A percentile compares a stretch with the other conserved stretches of the same genome.
These are phyloP conservation scores for Dynastes grantii DNA, from an alignment of 2,888 invertebrate genomes.

Conservation along the genomic window DNA sequence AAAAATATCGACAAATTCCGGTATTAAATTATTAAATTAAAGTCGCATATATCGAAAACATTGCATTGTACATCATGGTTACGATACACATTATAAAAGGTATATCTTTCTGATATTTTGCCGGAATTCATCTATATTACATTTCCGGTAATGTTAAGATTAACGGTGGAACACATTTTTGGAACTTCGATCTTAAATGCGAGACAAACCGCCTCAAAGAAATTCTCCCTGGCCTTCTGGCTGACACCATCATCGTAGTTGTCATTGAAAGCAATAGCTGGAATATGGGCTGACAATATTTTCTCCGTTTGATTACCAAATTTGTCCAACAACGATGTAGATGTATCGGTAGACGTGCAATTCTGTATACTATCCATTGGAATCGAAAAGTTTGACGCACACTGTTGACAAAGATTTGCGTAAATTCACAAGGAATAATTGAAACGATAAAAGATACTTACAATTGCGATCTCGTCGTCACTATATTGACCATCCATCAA, in stretches of 20 bases:
- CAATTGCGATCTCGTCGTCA: constrained; percentile 12
- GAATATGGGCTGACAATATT: constrained; percentile 59
- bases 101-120: neutral
- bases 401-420: constrained; percentile 25
- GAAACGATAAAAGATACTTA: neutral
- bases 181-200: constrained; percentile 11
- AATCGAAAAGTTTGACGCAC: constrained; percentile 24
- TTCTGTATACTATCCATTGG: constrained; percentile 20
- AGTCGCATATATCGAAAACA: too few species aligned
- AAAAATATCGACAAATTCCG: too few species aligned
- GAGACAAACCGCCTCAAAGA: constrained; percentile 40
- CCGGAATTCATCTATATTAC: neutral
- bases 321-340: constrained; percentile 62
- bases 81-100: too few species aligned
- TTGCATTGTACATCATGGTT: too few species aligned
- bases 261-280: constrained; percentile 67
- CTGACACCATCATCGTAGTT: constrained; percentile 51
- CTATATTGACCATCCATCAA: constrained; percentile 61
- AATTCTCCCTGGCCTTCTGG: constrained; percentile 47
- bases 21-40: too few species aligned
- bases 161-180: neutral
- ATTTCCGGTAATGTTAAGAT: neutral
- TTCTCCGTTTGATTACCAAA: constrained; percentile 65
- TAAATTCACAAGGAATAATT: neutral
- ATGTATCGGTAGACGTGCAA: constrained; percentile 32